Conservation (phyloP, 2,797 vertebrate species). For the Miichthys miiuy region DNA sequence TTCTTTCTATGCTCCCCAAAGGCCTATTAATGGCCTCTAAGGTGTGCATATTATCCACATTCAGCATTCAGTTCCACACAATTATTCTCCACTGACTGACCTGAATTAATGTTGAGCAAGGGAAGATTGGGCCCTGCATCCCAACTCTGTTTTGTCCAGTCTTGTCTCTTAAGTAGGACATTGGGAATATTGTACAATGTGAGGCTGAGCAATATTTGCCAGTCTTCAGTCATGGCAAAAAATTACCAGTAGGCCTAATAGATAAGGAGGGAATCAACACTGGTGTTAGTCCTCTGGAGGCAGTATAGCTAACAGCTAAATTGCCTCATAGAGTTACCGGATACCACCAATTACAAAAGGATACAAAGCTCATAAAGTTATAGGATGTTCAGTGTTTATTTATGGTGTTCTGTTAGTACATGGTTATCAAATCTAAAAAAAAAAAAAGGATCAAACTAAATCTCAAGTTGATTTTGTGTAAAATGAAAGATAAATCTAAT, state of each 20-base stretch:
- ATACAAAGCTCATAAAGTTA: conserved; percentile 2
- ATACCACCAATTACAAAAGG: not conserved
- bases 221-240: conserved; percentile 34
- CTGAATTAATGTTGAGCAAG: conserved; percentile 82
- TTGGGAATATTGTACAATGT: conserved; percentile 61
- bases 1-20: conserved; percentile 77
- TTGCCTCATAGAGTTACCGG: not conserved
- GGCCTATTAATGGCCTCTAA: conserved; percentile 83
- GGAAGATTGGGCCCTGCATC: conserved; percentile 67
- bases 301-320: not conserved
- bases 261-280: conserved; percentile 35
- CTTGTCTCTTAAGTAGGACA: conserved; percentile 78
- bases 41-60: conserved; percentile 83
- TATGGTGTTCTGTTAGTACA: conserved; percentile 10
- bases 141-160: conserved; percentile 75
- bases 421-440: not conserved
- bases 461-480: not conserved
- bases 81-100: conserved; percentile 84
- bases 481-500: not conserved
- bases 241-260: conserved; percentile 36
- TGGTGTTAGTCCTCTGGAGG: conserved; percentile 15
- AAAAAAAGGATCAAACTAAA: not conserved
- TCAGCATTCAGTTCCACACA: conserved; percentile 80
- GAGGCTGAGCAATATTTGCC: conserved; percentile 34
- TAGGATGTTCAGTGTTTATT: conserved; percentile 6